Conservation (phyloP, 92 coral and sea anemone species). For the Ricordea florida region DNA sequence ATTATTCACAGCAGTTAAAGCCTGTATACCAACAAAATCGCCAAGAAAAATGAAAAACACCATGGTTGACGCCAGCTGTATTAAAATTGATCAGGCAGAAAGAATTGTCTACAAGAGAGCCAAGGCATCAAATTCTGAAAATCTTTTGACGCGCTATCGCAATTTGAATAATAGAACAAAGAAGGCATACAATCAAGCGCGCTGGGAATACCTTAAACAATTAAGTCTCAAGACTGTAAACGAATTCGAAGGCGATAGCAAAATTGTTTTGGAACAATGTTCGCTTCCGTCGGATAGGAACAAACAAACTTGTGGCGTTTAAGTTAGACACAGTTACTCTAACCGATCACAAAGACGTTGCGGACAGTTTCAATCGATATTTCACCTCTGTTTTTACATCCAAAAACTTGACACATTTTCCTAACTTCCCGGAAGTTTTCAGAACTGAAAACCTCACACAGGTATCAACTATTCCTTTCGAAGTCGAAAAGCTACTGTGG, state of each 20-base stretch:
- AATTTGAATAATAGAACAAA: constrained; percentile 4
- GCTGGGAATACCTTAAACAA: constrained; percentile 17
- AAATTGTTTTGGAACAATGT: constrained; percentile 1
- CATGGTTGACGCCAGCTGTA: not conserved
- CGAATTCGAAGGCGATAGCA: not conserved
- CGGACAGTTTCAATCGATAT: constrained; percentile 3
- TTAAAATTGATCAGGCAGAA: constrained; percentile 12
- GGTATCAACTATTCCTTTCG: not conserved
- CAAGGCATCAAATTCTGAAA: constrained; percentile 2
- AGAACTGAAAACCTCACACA: not conserved
- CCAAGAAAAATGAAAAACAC: constrained; percentile 23
- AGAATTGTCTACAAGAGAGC: constrained; percentile 1
- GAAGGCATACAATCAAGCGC: constrained; percentile 4
- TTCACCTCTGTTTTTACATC: not conserved
- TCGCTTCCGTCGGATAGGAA: not conserved
- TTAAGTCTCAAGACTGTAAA: constrained; percentile 1
- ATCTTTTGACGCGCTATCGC: constrained; percentile 1
- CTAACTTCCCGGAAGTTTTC: not conserved
- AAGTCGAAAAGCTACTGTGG: constrained; percentile 1
- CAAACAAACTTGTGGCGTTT: not conserved
- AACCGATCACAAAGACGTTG: constrained; percentile 6
- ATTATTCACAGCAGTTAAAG: constrained; percentile 2
- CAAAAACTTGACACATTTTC: not conserved
- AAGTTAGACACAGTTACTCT: not conserved
- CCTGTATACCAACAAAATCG: constrained; percentile 9